Evolutionary conservation across 2,113 vertebrate species (phyloP), one percentile per base, ranked within the genome.

Genomic region (Podarcis cretensis): DNA sequence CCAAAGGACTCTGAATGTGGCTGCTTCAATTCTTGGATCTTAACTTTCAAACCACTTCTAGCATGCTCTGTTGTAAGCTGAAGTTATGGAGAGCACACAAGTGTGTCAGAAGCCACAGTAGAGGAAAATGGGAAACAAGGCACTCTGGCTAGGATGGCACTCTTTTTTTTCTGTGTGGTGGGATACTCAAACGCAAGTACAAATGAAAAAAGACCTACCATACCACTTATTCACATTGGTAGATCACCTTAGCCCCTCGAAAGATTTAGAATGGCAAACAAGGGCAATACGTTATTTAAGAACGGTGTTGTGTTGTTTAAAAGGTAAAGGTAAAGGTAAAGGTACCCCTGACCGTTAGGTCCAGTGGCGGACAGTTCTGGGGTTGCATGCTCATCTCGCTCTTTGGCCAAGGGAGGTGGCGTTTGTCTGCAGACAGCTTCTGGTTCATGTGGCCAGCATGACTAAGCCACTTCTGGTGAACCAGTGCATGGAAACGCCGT

Each of bases 401-500:
- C 48, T 54, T 12, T 10, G 48, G 10, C 48, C 2, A 2, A 54
- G 48, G 9, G 48, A 54, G 48, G 10, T 10, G 10, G 48, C 2
- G 9, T 54, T 54, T 54, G 48, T 12, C 48, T 2, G 9, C 48
- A 12, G 9, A 3, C 48, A 54, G 48, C 10, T 54, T 54, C 48
- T 2, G 2, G 9, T 2, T 54, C 48, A 54, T 54, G 48, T 54
- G 48, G 48, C 9, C 48, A 54, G 9, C 48, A 54, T 12, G 9
- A 48, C 9, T 48, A 48, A 48, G 48, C 48, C 48, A 48, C 48
- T 54, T 54, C 48, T 54, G 48, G 48, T 54, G 48, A 54, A 54
- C 10, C 48, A 54, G 48, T 0, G 10, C 48, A 54, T 0, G 10
- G 48, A 54, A 54, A 54, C 0, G 10, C 10, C 2, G 10, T 54